Evolutionary conservation across 2,888 invertebrate genomes (phyloP), one percentile per base, ranked within the genome.

Genomic region (Dermolepida albohirtum): DNA sequence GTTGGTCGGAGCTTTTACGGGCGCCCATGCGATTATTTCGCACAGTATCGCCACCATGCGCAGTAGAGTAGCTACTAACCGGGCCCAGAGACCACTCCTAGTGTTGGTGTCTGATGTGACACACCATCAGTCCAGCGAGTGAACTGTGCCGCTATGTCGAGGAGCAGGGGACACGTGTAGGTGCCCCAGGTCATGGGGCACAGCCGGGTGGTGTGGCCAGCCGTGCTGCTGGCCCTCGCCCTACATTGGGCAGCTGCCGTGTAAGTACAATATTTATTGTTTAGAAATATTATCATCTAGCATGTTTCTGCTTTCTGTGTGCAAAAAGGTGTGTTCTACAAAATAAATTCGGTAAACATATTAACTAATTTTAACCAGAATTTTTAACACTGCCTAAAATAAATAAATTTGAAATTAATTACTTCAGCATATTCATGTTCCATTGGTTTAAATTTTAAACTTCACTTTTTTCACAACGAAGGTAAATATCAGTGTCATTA

Each of bases 161-260:
- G 82, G 79, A 79, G 78, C 79, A 81, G 81, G 81, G 83, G 82
- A 81, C 84, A 83, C 83, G 84, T 84, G 82, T 83, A 83, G 82
- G 81, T 80, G 81, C 83, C 81, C 83, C 81, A 80, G 82, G 77
- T 74, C 74, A 82, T 81, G 82, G 81, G 81, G 81, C 80, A 78
- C 80, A 80, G 87, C 87, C 85, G 86, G 80, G 79, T 81, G 80
- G 87, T 85, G 84, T 87, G 85, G 85, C 83, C 83, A 82, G 85
- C 86, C 86, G 84, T 83, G 81, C 85, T 87, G 82, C 85, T 88
- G 84, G 86, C 86, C 84, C 85, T 89, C 81, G 86, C 86, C 82
- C 76, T 81, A 66, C 77, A 77, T 71, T 79, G 78, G 80, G 82
- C 83, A 77, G 82, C 80, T 76, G 84, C 85, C 80, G 85, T 84